phyloP scores from a whole-genome alignment of 1,140 invertebrate genomes.

The Tyrophagus putrescentiae region DNA sequence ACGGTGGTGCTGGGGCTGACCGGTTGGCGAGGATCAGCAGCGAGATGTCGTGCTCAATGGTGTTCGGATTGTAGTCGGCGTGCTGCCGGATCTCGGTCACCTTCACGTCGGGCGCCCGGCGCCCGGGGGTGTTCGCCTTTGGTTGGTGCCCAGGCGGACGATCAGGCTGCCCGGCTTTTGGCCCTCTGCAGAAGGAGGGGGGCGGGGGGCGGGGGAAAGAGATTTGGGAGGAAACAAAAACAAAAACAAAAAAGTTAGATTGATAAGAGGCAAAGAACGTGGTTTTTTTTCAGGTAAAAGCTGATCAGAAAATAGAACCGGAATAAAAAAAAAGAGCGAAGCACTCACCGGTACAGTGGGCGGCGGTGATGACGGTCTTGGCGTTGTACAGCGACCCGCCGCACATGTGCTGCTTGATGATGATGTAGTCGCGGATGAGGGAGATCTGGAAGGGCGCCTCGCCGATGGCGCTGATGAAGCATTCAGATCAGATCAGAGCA shows the following conservation, averaged over 20 bases:
- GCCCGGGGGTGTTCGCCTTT: neutral
- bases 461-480: neutral
- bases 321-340: neutral
- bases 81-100: neutral
- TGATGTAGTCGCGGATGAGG: neutral
- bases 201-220: too few species aligned
- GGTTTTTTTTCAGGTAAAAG: neutral
- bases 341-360: conserved; percentile 14
- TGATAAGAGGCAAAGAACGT: neutral
- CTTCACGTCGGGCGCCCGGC: neutral
- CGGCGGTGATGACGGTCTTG: conserved; percentile 10
- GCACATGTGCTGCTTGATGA: conserved; percentile 11
- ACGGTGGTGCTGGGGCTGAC: neutral
- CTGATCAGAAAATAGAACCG: too few species aligned
- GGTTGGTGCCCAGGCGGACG: neutral
- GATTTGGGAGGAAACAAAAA: too few species aligned
- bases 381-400: conserved; percentile 14
- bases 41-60: conserved; percentile 6
- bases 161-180: neutral
- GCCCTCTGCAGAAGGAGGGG: too few species aligned
- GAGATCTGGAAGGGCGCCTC: conserved; percentile 10
- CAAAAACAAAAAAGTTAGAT: neutral
- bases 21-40: neutral
- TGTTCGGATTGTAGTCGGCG: neutral
- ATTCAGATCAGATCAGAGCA: too few species aligned